These are phyloP conservation scores for Mallotus villosus DNA, from an alignment of 2,797 vertebrate species.

Conservation along the genomic window DNA sequence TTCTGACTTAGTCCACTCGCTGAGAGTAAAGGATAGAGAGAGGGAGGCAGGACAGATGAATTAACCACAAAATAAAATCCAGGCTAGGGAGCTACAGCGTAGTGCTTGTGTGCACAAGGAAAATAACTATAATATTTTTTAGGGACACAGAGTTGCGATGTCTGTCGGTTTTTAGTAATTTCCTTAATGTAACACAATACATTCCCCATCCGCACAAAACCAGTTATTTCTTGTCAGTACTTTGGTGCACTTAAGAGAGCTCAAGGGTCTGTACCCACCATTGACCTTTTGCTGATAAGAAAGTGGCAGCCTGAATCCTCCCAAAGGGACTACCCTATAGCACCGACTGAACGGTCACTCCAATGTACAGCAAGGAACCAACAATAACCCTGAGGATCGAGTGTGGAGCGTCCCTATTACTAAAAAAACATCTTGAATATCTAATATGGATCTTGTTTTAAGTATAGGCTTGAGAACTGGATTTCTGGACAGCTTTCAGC, in stretches of 20 bases:
- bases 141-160: conserved; percentile 38
- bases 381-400: background rate
- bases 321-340: conserved; percentile 21
- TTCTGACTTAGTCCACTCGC: conserved; percentile 42
- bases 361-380: background rate
- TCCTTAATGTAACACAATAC: conserved; percentile 48
- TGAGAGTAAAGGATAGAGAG: conserved; percentile 24
- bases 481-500: conserved; percentile 51
- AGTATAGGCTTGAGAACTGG: conserved; percentile 38
- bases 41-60: conserved; percentile 39
- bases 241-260: conserved; percentile 36
- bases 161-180: conserved; percentile 42
- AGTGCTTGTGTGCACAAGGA: conserved; percentile 32
- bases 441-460: conserved; percentile 49
- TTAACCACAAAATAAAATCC: conserved; percentile 48
- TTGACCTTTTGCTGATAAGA: conserved; percentile 55
- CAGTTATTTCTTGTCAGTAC: conserved; percentile 46
- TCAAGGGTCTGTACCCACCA: conserved; percentile 30
- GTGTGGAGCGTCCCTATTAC: background rate
- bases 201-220: conserved; percentile 23
- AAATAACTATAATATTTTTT: conserved; percentile 48
- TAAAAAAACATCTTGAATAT: conserved; percentile 26
- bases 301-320: conserved; percentile 44
- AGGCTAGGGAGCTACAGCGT: conserved; percentile 43
- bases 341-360: conserved; percentile 52